These are phyloP conservation scores for Alectura lathami DNA, from an alignment of 2,113 vertebrate species.

Conservation along the genomic window DNA sequence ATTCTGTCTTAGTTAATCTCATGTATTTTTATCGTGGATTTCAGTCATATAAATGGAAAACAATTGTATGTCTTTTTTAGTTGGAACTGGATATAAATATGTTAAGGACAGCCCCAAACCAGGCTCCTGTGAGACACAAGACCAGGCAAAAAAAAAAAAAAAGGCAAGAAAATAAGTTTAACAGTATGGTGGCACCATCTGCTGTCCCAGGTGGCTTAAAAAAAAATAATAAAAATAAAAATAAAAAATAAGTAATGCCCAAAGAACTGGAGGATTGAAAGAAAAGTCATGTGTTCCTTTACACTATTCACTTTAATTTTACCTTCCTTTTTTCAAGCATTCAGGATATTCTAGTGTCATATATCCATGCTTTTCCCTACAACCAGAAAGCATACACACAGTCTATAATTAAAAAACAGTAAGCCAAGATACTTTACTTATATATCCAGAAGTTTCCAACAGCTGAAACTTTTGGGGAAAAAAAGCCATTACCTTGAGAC, in stretches of 20 bases:
- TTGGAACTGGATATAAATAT: neutral
- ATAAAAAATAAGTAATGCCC: neutral
- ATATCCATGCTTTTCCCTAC: neutral
- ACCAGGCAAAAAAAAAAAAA: neutral
- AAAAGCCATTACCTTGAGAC: neutral
- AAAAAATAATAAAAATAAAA: too few species aligned
- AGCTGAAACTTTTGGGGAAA: neutral
- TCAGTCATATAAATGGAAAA: neutral
- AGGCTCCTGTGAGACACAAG: neutral
- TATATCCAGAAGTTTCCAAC: neutral
- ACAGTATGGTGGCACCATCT: neutral
- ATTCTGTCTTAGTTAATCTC: neutral
- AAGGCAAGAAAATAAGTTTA: neutral
- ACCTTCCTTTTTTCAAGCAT: neutral
- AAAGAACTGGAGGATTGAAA: neutral
- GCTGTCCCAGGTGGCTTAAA: neutral
- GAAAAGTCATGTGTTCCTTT: neutral
- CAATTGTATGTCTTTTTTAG: neutral
- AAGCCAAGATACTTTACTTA: neutral
- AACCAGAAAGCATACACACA: neutral
- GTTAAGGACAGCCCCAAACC: neutral
- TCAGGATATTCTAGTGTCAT: neutral
- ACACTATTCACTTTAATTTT: neutral
- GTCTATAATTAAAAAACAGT: neutral
- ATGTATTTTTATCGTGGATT: rapidly evolving